phyloP scores from a whole-genome alignment of 37 sponge, comb jelly and placozoan species.

The Ephydatia muelleri region DNA sequence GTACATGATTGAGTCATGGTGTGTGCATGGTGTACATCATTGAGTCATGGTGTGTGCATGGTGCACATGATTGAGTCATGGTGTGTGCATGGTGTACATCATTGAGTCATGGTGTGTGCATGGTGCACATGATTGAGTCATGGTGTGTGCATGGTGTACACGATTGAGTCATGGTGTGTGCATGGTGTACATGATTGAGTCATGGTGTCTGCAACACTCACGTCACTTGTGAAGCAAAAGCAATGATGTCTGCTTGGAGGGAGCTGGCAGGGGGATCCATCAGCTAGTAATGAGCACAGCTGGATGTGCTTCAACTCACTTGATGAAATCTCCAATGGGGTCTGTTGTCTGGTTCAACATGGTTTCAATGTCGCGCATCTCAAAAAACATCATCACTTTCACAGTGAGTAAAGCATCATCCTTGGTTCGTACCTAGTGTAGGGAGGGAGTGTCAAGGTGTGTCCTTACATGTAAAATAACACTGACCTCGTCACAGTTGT shows the following conservation, averaged over 20 bases:
- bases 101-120: neutral
- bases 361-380: slow-evolving; percentile 73
- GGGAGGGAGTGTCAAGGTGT: neutral
- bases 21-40: no score
- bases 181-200: no score
- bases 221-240: slow-evolving; percentile 84
- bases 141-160: no score
- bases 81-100: no score
- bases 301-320: slow-evolving; percentile 39
- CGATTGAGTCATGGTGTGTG: no score
- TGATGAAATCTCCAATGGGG: slow-evolving; percentile 90
- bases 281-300: neutral
- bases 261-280: slow-evolving; percentile 34
- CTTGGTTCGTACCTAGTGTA: slow-evolving; percentile 71
- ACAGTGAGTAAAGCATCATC: slow-evolving; percentile 90
- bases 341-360: slow-evolving; percentile 88
- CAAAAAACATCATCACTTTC: slow-evolving; percentile 91
- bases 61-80: no score
- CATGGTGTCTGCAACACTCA: slow-evolving; percentile 12
- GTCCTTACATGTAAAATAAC: neutral
- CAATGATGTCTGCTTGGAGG: slow-evolving; percentile 80
- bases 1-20: no score
- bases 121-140: neutral
- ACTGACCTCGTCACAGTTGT: slow-evolving; percentile 75
- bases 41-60: neutral